phyloP scores from a whole-genome alignment of 30 jellyfish, hydroid and myxozoan genomes.

The Hydractinia echinata region DNA sequence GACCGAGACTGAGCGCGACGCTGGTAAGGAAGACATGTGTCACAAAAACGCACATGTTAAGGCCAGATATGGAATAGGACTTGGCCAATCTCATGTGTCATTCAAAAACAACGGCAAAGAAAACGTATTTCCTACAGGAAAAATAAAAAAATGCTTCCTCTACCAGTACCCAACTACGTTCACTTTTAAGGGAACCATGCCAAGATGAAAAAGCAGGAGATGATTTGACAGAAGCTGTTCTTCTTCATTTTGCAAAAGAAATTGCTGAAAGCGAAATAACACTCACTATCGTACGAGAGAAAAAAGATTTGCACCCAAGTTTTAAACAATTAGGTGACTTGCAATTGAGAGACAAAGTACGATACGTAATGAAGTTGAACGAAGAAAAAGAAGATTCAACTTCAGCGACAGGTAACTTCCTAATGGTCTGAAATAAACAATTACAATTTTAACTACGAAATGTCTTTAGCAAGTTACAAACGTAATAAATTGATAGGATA shows the following conservation, averaged over 20 bases:
- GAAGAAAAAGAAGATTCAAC: too few relatives aligned
- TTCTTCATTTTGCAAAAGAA: neutral
- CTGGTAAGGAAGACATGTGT: neutral
- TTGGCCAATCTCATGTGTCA: constrained; percentile 6
- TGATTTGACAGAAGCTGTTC: neutral
- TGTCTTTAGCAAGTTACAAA: too few relatives aligned
- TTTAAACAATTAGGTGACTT: neutral
- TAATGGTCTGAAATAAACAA: too few relatives aligned
- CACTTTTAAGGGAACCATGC: neutral
- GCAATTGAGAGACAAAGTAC: neutral
- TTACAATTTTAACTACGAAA: too few relatives aligned
- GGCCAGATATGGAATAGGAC: neutral
- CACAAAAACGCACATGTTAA: neutral
- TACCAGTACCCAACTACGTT: neutral
- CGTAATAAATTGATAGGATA: too few relatives aligned
- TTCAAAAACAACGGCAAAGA: neutral
- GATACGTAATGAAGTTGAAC: neutral
- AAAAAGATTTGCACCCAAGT: neutral
- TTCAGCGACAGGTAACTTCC: too few relatives aligned
- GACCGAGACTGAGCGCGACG: neutral
- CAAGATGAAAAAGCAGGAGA: too few relatives aligned
- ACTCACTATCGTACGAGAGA: neutral
- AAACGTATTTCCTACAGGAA: neutral
- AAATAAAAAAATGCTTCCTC: neutral
- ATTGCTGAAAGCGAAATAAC: neutral